Conservation (phyloP, 2,888 invertebrate species). For the Athripsodes cinereus region DNA sequence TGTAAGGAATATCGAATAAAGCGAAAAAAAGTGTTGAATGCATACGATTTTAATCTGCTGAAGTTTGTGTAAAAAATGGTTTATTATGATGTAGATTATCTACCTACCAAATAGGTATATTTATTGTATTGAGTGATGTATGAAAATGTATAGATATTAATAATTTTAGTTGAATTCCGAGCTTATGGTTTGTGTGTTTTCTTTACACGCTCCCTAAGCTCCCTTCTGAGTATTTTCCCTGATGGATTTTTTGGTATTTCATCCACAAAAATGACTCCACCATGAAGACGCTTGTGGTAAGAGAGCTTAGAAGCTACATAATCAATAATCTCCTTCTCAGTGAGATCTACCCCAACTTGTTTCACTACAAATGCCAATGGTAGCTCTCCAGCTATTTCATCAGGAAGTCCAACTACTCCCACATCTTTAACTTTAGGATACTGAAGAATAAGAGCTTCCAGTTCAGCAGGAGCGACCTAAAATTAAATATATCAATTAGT, state of each 20-base stretch:
- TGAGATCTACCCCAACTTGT: slow-evolving; percentile 45
- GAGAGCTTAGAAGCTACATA: slow-evolving; percentile 46
- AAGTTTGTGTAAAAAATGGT: too few relatives aligned
- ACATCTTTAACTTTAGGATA: slow-evolving; percentile 68
- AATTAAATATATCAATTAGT: not conserved
- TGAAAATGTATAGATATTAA: too few relatives aligned
- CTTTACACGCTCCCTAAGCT: slow-evolving; percentile 45
- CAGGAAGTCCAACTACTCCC: slow-evolving; percentile 73
- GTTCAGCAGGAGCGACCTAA: slow-evolving; percentile 77
- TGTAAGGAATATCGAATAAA: too few relatives aligned
- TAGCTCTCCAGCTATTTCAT: slow-evolving; percentile 67
- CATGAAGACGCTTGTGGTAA: slow-evolving; percentile 56
- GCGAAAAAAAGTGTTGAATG: too few relatives aligned
- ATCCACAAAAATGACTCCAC: slow-evolving; percentile 60
- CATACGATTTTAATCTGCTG: too few relatives aligned
- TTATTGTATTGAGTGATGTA: too few relatives aligned
- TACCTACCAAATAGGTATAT: too few relatives aligned
- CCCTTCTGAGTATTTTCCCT: slow-evolving; percentile 62
- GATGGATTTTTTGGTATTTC: slow-evolving; percentile 62
- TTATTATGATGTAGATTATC: too few relatives aligned
- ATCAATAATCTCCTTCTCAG: slow-evolving; percentile 50
- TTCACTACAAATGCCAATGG: slow-evolving; percentile 71
- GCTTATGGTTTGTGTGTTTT: too few relatives aligned
- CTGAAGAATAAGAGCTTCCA: slow-evolving; percentile 71
- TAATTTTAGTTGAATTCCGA: too few relatives aligned